Evolutionary conservation across 1,140 invertebrate genomes (phyloP), one percentile per base, ranked within the genome.

Genomic region (Penaeus vannamei): DNA sequence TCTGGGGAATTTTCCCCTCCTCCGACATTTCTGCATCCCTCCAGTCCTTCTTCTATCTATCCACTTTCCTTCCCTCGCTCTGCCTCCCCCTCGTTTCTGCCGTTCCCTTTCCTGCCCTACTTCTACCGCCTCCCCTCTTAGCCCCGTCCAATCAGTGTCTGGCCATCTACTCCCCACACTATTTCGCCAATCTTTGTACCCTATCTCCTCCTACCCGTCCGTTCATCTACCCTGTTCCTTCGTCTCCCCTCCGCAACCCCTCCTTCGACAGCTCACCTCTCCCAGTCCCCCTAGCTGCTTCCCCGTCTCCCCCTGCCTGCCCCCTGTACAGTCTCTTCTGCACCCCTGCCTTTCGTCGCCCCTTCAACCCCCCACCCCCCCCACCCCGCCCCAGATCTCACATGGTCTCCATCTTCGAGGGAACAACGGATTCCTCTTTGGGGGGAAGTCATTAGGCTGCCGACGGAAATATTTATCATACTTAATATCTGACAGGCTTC

Each of bases 141-240:
- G 17, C n/a, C n/a, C n/a, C n/a, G 17, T 64, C 17, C 62, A n/a
- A 29, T 22, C 7, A 26, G 36, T 79, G 22, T 64, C 22, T 26
- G 36, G 23, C 4, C 3, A 36, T 5, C 36, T 29, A 79, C 22
- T 17, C 23, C n/a, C 22, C 22, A 79, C 59, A 22, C 72, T 77
- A 17, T 77, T 17, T 77, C 72, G 14, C 29, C 17, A 19, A 22
- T 29, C 17, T 32, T 77, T 29, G 19, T 17, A 17, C 72, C 32
- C 72, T 77, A 17, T 77, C 72, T 77, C 19, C 29, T 61, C 32
- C 82, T 84, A 59, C 46, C 59, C 64, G 29, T 72, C 84, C n/a
- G n/a, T n/a, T n/a, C n/a, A n/a, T n/a, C n/a, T n/a, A n/a, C n/a
- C n/a, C n/a, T n/a, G n/a, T n/a, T 72, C 84, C 46, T 61, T 85